These are phyloP conservation scores for Varroa destructor DNA, from an alignment of 1,140 invertebrate genomes.

Conservation along the genomic window DNA sequence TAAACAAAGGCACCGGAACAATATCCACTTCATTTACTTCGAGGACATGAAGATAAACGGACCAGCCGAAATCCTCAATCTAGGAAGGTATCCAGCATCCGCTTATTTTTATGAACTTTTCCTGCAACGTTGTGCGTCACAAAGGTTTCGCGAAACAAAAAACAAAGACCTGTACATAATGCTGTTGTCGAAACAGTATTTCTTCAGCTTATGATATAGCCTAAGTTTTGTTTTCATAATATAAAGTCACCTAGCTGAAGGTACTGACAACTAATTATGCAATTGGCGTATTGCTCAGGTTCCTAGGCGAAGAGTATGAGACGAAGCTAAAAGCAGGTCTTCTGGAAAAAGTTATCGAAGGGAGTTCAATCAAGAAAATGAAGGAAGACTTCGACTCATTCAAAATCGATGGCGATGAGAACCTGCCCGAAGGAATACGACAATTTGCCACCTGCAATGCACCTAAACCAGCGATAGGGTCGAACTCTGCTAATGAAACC, in stretches of 20 bases:
- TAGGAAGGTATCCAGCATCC: background rate
- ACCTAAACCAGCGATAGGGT: background rate
- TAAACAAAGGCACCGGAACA: conserved; percentile 37
- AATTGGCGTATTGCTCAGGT: background rate
- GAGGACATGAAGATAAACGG: conserved; percentile 16
- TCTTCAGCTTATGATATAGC: too few relatives aligned
- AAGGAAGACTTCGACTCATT: background rate
- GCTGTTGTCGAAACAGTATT: too few relatives aligned
- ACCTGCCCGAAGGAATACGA: conserved; percentile 6
- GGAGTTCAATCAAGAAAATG: conserved; percentile 16
- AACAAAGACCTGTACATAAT: too few relatives aligned
- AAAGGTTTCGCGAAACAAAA: too few relatives aligned
- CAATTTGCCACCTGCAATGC: background rate
- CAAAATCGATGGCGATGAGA: background rate
- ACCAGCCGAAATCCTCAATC: background rate
- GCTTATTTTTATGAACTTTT: too few relatives aligned
- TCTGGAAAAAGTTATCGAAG: conserved; percentile 12
- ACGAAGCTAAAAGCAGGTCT: conserved; percentile 7
- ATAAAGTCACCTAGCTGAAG: too few relatives aligned
- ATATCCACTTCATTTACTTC: conserved; percentile 35
- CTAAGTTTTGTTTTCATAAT: too few relatives aligned
- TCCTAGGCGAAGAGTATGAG: background rate
- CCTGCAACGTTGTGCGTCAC: too few relatives aligned
- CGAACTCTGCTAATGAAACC: background rate
- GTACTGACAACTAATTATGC: too few relatives aligned